These are phyloP conservation scores for Yponomeuta sedellus DNA, from an alignment of 2,888 invertebrate species.

Conservation along the genomic window DNA sequence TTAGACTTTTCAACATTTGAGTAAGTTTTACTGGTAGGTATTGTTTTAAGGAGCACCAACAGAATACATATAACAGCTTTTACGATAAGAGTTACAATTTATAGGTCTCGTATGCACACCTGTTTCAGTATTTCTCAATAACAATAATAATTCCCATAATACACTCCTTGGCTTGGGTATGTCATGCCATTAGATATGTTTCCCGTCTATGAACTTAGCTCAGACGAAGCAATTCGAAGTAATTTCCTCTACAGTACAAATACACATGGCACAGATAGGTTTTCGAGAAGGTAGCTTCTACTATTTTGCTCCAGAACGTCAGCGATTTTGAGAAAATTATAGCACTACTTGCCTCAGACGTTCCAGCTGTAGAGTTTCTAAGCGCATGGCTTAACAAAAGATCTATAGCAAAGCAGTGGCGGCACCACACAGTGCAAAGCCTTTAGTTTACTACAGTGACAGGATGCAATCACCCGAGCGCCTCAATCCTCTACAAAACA, in stretches of 20 bases:
- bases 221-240: background rate
- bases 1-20: too few species aligned
- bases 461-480: constrained; percentile 10
- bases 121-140: too few species aligned
- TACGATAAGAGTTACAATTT: too few species aligned
- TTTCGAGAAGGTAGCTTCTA: background rate
- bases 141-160: background rate
- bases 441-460: background rate
- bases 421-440: background rate
- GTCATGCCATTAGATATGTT: background rate
- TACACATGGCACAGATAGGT: background rate
- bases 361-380: background rate
- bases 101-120: too few species aligned
- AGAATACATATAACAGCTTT: too few species aligned
- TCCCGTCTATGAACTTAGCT: background rate
- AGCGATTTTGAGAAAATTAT: too few species aligned
- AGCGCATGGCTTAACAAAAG: background rate
- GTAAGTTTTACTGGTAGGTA: too few species aligned
- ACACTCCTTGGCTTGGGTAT: background rate
- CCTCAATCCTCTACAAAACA: background rate
- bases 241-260: background rate
- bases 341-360: too few species aligned
- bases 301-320: background rate
- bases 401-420: background rate
- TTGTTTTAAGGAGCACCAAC: too few species aligned